Percentiles rank a stretch among this genome's conserved stretches.
phyloP scores from a whole-genome alignment of 2,797 vertebrate species.

The Coregonus ussuriensis region DNA sequence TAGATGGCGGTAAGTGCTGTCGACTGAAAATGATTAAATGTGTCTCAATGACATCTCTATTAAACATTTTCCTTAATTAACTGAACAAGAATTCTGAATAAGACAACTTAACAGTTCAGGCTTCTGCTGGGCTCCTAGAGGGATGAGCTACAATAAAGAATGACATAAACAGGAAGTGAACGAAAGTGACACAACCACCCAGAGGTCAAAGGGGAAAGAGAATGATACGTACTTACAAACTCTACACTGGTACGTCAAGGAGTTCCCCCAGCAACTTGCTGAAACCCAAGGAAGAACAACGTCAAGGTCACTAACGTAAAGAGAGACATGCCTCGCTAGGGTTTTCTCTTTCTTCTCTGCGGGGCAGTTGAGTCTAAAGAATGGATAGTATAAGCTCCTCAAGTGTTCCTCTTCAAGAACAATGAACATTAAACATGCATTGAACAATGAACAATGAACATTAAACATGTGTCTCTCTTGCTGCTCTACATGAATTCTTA shows the following conservation, averaged over 20 bases:
- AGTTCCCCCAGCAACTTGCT: neutral
- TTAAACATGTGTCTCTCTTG: no score
- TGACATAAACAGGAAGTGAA: neutral
- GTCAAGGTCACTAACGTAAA: neutral
- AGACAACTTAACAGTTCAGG: neutral
- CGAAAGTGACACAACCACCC: neutral
- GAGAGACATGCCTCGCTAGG: neutral
- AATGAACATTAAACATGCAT: no score
- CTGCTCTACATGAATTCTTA: no score
- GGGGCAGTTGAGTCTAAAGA: no score
- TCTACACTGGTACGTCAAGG: neutral
- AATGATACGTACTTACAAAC: neutral
- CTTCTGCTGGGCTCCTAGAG: neutral
- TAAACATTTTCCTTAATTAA: neutral
- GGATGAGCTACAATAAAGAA: neutral
- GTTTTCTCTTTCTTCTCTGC: no score
- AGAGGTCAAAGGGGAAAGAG: neutral
- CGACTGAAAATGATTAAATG: no score
- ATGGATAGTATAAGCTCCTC: no score
- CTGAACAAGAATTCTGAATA: neutral
- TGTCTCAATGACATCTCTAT: no score
- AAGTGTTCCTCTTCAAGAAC: no score
- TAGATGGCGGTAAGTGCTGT: no score
- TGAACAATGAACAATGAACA: no score
- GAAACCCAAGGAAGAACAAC: neutral